phyloP scores from a whole-genome alignment of 2,888 invertebrate genomes.

The Platycheirus albimanus region DNA sequence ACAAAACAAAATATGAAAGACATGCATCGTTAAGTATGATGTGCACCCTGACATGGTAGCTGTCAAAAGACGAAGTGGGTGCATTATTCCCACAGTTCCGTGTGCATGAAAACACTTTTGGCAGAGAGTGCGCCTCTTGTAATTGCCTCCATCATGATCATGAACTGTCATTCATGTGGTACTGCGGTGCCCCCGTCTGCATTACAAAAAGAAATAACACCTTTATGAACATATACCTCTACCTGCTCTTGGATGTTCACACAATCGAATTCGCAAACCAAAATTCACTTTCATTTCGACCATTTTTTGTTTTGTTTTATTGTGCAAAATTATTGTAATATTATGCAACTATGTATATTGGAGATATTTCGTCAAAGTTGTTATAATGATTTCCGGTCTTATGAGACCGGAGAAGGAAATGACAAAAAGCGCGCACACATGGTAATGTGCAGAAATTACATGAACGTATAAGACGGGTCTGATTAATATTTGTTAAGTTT shows the following conservation, averaged over 20 bases:
- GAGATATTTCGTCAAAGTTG: conserved; percentile 51
- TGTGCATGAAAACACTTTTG: conserved; percentile 18
- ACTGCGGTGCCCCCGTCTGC: conserved; percentile 16
- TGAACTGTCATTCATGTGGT: conserved; percentile 62
- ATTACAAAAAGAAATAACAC: conserved; percentile 28
- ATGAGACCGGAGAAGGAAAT: conserved; percentile 49
- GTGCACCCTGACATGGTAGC: conserved; percentile 14
- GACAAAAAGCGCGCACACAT: too few relatives aligned
- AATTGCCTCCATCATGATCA: conserved; percentile 49
- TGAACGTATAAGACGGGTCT: too few relatives aligned
- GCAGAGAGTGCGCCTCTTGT: neutral
- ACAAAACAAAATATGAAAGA: conserved; percentile 30
- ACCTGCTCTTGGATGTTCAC: conserved; percentile 29
- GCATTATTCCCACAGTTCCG: conserved; percentile 58
- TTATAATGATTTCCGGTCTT: conserved; percentile 64
- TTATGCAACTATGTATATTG: conserved; percentile 70
- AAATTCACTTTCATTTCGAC: conserved; percentile 62
- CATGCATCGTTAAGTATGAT: conserved; percentile 36
- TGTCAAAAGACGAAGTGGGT: conserved; percentile 32
- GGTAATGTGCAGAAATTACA: conserved; percentile 54
- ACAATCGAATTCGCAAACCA: conserved; percentile 31
- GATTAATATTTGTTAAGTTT: too few relatives aligned
- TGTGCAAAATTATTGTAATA: conserved; percentile 52
- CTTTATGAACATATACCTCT: neutral
- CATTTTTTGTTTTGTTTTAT: conserved; percentile 20